Evolutionary conservation across 2,797 vertebrate species (phyloP).

Genomic region (Dryobates pubescens): DNA sequence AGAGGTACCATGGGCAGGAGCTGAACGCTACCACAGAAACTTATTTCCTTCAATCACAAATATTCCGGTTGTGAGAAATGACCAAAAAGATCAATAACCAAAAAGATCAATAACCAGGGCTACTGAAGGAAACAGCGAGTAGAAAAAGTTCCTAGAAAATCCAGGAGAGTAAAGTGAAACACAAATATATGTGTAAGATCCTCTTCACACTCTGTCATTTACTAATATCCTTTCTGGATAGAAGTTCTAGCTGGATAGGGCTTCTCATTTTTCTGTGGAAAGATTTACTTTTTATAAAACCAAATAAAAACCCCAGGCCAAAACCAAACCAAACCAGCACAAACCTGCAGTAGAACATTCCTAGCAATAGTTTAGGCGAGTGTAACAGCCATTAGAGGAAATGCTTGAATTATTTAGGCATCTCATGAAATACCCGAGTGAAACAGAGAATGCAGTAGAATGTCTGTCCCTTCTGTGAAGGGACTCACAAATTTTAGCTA

Average conservation of each 20-base stretch:
- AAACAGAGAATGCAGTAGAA: neutral
- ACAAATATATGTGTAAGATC: neutral
- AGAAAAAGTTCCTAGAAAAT: neutral
- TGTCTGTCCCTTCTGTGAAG: neutral
- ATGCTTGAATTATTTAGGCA: neutral
- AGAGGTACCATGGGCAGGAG: neutral
- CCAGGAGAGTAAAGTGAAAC: neutral
- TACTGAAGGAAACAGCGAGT: neutral
- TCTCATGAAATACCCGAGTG: neutral
- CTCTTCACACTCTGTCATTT: neutral
- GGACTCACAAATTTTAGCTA: neutral
- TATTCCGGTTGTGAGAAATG: neutral
- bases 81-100: neutral
- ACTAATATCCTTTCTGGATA: neutral
- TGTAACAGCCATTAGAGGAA: neutral
- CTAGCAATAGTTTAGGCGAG: neutral
- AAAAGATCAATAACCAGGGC: neutral
- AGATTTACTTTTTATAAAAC: neutral
- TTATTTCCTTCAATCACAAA: neutral
- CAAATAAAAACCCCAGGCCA: no score
- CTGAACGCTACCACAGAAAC: neutral
- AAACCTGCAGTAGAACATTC: neutral
- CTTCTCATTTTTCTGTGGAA: neutral
- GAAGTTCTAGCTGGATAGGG: neutral
- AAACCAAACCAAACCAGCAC: no score